A percentile compares a stretch with the other conserved stretches of the same genome.
These are phyloP conservation scores for Ancistrus triradiatus DNA, from an alignment of 2,113 vertebrate genomes.

Conservation along the genomic window DNA sequence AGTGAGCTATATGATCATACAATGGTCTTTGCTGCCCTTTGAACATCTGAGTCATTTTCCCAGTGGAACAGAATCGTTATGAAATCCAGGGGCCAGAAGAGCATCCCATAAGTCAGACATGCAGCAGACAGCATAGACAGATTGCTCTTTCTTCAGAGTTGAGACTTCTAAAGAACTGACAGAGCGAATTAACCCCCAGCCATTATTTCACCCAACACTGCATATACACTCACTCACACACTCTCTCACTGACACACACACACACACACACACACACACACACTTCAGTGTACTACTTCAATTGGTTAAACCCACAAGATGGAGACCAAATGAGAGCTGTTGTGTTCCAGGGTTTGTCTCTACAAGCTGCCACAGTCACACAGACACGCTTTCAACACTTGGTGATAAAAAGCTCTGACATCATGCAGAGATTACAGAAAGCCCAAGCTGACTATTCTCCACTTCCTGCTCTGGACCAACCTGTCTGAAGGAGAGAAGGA, in stretches of 20 bases:
- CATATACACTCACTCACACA: slow-evolving; percentile 3
- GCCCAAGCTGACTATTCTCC: slow-evolving; percentile 26
- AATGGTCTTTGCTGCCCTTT: slow-evolving; percentile 12
- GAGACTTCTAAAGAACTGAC: slow-evolving; percentile 6
- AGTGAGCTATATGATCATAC: slow-evolving; percentile 17
- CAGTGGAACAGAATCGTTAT: slow-evolving; percentile 31
- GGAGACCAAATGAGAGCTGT: slow-evolving; percentile 33
- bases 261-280: slow-evolving; percentile 22
- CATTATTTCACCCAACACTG: slow-evolving; percentile 22
- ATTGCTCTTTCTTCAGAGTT: slow-evolving; percentile 19
- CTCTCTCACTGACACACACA: slow-evolving; percentile 34
- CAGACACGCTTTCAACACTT: slow-evolving; percentile 42
- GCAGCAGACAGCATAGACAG: slow-evolving; percentile 31
- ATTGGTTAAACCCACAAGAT: slow-evolving; percentile 25
- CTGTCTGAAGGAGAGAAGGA: slow-evolving; percentile 98
- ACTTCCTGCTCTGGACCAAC: slow-evolving; percentile 75
- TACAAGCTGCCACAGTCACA: slow-evolving; percentile 34
- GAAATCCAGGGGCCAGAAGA: slow-evolving; percentile 30
- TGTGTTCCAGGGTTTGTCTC: slow-evolving; percentile 29
- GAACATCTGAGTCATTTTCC: slow-evolving; percentile 9
- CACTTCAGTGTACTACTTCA: slow-evolving; percentile 34
- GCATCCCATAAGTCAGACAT: slow-evolving; percentile 29
- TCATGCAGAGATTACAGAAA: slow-evolving; percentile 75
- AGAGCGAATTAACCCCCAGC: slow-evolving; percentile 27
- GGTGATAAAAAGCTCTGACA: slow-evolving; percentile 62